Percentiles rank a stretch among this genome's conserved stretches.
phyloP scores from a whole-genome alignment of 1,140 invertebrate genomes.

The Cyphomyrmex costatus region DNA sequence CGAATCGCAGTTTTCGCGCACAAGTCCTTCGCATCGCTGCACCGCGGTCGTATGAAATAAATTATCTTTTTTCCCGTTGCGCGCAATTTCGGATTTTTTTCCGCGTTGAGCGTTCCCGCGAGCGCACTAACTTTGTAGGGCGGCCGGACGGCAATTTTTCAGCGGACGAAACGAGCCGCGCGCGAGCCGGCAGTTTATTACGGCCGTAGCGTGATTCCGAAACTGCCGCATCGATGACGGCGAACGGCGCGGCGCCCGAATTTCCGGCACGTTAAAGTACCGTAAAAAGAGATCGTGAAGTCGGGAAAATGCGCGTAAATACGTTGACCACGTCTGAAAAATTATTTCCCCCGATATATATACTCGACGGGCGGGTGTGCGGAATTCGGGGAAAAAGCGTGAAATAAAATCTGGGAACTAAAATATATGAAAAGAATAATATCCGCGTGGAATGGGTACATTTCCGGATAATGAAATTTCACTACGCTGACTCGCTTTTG shows the following conservation, averaged over 20 bases:
- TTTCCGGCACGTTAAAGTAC: conserved; percentile 49
- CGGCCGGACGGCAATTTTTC: conserved; percentile 55
- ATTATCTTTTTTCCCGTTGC: conserved; percentile 36
- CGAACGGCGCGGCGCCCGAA: conserved; percentile 5
- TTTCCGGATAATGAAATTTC: conserved; percentile 42
- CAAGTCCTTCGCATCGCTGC: conserved; percentile 42
- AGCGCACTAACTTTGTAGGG: conserved; percentile 54
- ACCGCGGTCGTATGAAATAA: conserved; percentile 48
- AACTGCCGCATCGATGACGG: conserved; percentile 60
- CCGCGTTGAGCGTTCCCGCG: conserved; percentile 45
- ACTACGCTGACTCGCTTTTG: not conserved
- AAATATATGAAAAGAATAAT: conserved; percentile 23
- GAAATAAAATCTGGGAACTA: conserved; percentile 24
- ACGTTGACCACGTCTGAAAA: conserved; percentile 23
- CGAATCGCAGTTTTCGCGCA: conserved; percentile 42
- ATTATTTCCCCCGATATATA: conserved; percentile 21
- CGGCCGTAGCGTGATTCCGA: conserved; percentile 53
- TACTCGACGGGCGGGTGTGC: no score
- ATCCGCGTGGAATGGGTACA: not conserved
- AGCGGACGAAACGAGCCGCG: conserved; percentile 54
- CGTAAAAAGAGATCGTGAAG: conserved; percentile 24
- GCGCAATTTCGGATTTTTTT: conserved; percentile 57
- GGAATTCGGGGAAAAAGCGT: not conserved
- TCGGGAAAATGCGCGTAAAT: conserved; percentile 15
- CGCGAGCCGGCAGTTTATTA: conserved; percentile 51